These are phyloP conservation scores for Flexamia atlantica DNA, from an alignment of 2,888 invertebrate genomes.

Conservation along the genomic window DNA sequence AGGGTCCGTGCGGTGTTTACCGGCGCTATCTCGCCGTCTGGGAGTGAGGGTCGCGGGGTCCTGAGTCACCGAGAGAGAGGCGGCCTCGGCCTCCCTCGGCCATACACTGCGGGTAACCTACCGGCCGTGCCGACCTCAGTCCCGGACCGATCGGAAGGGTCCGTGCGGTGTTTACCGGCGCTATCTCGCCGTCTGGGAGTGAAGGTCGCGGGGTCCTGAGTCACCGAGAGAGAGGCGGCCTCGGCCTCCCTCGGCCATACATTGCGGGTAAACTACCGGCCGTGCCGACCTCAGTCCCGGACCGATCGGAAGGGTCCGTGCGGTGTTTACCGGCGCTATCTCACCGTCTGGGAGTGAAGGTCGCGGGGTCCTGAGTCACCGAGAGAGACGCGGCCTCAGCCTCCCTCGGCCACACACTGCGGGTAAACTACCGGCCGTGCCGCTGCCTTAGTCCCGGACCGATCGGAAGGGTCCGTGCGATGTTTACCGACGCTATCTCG, in stretches of 20 bases:
- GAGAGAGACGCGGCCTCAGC: background rate
- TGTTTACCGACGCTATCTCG: conserved; percentile 22
- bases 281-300: no score
- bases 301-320: conserved; percentile 4
- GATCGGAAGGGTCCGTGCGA: conserved; percentile 4
- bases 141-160: conserved; percentile 11
- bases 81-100: background rate
- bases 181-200: background rate
- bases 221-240: background rate
- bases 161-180: conserved; percentile 8
- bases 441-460: no score
- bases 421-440: no score
- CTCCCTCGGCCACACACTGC: background rate
- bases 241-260: background rate
- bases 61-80: conserved; percentile 1
- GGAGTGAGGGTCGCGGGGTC: background rate
- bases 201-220: conserved; percentile 15
- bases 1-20: conserved; percentile 7
- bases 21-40: conserved; percentile 24
- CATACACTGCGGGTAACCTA: background rate
- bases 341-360: conserved; percentile 1
- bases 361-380: background rate
- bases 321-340: conserved; percentile 17
- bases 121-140: no score
- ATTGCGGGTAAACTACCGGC: no score